These are phyloP conservation scores for Zosterops lateralis DNA, from an alignment of 2,113 vertebrate species.

Conservation along the genomic window DNA sequence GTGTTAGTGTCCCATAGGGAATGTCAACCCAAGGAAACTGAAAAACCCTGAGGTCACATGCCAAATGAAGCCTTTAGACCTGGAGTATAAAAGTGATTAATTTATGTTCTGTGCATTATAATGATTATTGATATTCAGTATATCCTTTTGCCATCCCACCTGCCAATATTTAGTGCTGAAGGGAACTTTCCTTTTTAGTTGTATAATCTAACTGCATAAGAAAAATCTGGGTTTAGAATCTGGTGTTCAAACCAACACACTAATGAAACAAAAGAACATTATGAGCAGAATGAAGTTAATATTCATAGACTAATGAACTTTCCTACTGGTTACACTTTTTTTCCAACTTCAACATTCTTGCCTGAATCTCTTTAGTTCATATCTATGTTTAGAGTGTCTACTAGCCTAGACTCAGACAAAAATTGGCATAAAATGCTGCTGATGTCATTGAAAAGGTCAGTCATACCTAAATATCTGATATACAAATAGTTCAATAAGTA, in stretches of 20 bases:
- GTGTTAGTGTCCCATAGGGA: neutral
- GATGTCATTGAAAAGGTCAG: neutral
- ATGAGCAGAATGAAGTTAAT: neutral
- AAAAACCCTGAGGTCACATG: neutral
- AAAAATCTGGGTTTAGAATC: neutral
- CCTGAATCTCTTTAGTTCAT: neutral
- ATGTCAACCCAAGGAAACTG: neutral
- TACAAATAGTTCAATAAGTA: neutral
- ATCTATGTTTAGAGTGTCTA: neutral
- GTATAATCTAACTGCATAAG: neutral
- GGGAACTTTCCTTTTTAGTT: neutral
- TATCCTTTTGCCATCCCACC: neutral
- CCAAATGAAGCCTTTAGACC: neutral
- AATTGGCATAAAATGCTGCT: neutral
- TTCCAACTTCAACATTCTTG: neutral
- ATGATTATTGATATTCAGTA: conserved; percentile 2
- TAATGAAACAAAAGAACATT: neutral
- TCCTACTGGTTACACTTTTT: neutral
- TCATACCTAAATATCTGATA: neutral
- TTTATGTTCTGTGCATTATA: neutral
- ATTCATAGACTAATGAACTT: neutral
- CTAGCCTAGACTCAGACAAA: neutral
- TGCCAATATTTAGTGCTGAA: conserved; percentile 23
- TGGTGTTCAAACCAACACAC: neutral
- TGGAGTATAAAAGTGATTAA: neutral